A percentile compares a stretch with the other conserved stretches of the same genome.
Evolutionary conservation across 2,888 invertebrate species (phyloP).

Genomic region (Zele albiditarsus): DNA sequence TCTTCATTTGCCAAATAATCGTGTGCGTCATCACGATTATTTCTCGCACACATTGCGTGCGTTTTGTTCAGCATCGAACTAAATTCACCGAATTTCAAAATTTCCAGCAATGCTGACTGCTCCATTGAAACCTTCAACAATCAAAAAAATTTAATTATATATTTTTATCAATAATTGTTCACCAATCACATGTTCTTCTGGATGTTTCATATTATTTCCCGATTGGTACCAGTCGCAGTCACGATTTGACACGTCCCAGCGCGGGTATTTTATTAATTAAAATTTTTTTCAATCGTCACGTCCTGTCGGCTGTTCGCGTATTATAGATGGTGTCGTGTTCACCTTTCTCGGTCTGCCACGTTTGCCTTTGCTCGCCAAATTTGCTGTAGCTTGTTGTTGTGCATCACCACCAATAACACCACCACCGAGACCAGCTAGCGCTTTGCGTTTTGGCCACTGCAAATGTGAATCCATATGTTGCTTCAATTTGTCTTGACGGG

Average conservation of each 20-base stretch:
- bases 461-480: conserved; percentile 75
- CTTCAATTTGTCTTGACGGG: conserved; percentile 82
- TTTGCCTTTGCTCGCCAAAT: conserved; percentile 60
- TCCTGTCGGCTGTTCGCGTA: conserved; percentile 43
- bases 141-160: conserved; percentile 3
- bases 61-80: conserved; percentile 66
- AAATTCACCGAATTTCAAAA: conserved; percentile 66
- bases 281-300: conserved; percentile 47
- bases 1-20: conserved; percentile 37
- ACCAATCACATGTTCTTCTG: conserved; percentile 13
- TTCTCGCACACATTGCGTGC: conserved; percentile 46
- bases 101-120: conserved; percentile 64
- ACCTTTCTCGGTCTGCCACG: conserved; percentile 69
- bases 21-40: not conserved
- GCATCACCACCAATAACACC: conserved; percentile 26
- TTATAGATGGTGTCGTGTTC: conserved; percentile 50
- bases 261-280: conserved; percentile 15
- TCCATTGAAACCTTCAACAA: conserved; percentile 58
- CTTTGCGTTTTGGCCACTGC: conserved; percentile 63
- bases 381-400: conserved; percentile 40
- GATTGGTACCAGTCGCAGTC: conserved; percentile 41
- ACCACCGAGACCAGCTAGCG: conserved; percentile 39
- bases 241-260: conserved; percentile 36
- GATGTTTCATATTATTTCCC: conserved; percentile 14
- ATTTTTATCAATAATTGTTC: not conserved